phyloP scores from a whole-genome alignment of 92 coral and sea anemone genomes.

The Actinostola sp. region DNA sequence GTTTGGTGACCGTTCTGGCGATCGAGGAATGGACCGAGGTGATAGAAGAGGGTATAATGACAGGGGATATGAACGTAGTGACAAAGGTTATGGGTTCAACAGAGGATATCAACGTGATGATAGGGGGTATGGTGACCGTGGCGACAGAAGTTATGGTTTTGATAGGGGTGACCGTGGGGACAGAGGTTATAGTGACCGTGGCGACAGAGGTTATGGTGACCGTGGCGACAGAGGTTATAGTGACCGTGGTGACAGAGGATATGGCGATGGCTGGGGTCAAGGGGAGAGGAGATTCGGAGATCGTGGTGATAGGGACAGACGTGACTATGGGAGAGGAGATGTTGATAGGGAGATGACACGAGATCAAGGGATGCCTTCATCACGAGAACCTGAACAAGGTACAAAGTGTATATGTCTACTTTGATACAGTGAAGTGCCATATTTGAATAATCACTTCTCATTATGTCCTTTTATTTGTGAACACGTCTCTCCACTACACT shows the following conservation, averaged over 20 bases:
- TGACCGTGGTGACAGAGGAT: slow-evolving; percentile 46
- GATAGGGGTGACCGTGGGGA: slow-evolving; percentile 51
- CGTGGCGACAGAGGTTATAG: slow-evolving; percentile 47
- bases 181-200: slow-evolving; percentile 57
- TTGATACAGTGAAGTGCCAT: too few relatives aligned
- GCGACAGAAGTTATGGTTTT: slow-evolving; percentile 46
- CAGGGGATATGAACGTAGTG: slow-evolving; percentile 42
- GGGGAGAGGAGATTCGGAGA: slow-evolving; percentile 36
- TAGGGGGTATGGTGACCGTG: slow-evolving; percentile 68
- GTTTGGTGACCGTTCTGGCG: slow-evolving; percentile 29
- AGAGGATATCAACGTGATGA: slow-evolving; percentile 64
- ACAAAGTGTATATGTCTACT: not conserved
- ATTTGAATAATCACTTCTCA: too few relatives aligned
- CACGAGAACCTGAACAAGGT: slow-evolving; percentile 59
- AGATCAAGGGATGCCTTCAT: too few relatives aligned
- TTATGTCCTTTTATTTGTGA: too few relatives aligned
- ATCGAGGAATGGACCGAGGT: slow-evolving; percentile 49
- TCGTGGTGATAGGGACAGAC: slow-evolving; percentile 37
- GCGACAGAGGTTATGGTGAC: slow-evolving; percentile 75
- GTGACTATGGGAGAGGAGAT: slow-evolving; percentile 43
- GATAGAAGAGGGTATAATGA: slow-evolving; percentile 39
- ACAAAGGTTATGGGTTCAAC: slow-evolving; percentile 41
- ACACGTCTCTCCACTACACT: too few relatives aligned
- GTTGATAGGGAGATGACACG: slow-evolving; percentile 12
- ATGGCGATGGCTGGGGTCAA: slow-evolving; percentile 53